Evolutionary conservation across 2,113 vertebrate species (phyloP).

Genomic region (Lepus americanus): DNA sequence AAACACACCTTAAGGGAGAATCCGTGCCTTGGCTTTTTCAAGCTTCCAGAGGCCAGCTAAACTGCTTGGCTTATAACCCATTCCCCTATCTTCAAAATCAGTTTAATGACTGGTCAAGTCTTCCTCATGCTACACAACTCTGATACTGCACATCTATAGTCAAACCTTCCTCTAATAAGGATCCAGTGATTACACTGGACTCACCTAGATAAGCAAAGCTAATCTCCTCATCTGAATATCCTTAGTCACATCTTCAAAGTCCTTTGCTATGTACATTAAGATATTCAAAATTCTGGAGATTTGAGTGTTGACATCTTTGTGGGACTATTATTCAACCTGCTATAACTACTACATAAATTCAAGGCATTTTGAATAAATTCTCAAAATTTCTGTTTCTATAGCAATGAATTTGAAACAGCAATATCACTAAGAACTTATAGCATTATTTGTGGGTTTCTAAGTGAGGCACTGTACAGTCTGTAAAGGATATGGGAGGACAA

Average conservation of each 20-base stretch:
- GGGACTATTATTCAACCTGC: background rate
- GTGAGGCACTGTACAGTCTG: background rate
- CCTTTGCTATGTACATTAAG: background rate
- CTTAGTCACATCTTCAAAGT: background rate
- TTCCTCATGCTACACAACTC: background rate
- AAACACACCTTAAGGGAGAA: background rate
- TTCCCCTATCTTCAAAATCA: background rate
- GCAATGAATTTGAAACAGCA: slow-evolving; percentile 14
- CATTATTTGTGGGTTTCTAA: background rate
- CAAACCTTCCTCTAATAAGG: background rate
- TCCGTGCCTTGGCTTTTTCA: background rate
- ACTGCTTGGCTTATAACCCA: background rate
- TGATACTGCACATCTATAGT: background rate
- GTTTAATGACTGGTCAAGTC: background rate
- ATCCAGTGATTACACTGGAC: background rate
- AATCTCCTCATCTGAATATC: background rate
- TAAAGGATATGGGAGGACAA: background rate
- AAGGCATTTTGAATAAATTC: background rate
- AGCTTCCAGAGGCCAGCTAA: background rate
- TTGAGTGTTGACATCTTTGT: background rate
- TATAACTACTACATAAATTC: background rate
- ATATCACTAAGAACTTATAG: background rate
- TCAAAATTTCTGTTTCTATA: slow-evolving; percentile 42
- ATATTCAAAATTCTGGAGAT: background rate
- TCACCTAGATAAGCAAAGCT: background rate